Evolutionary conservation across 1,140 invertebrate species (phyloP).

Genomic region (Bombus waltoni): DNA sequence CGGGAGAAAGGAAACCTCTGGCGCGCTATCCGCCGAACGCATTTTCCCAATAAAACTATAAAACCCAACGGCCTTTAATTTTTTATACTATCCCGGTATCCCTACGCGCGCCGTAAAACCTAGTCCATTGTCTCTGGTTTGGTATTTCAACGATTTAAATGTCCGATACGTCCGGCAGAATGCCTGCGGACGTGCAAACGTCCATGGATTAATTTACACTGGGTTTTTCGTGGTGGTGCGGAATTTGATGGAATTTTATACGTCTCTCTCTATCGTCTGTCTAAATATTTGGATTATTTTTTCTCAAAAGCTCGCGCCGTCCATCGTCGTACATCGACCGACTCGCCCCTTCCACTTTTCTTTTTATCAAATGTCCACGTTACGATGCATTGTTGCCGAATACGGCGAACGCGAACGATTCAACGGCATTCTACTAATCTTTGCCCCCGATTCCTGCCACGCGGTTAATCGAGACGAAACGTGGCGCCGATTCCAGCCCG

Average conservation of each 20-base stretch:
- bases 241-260: conserved; percentile 72
- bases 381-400: not conserved
- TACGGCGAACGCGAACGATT: not conserved
- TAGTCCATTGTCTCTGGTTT: conserved; percentile 46
- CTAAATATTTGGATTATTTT: conserved; percentile 54
- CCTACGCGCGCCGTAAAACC: conserved; percentile 46
- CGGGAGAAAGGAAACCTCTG: not conserved
- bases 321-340: not conserved
- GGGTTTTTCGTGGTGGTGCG: conserved; percentile 53
- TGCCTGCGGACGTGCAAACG: conserved; percentile 34
- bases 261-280: not conserved
- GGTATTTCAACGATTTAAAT: conserved; percentile 59
- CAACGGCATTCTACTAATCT: no score
- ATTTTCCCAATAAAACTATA: conserved; percentile 27
- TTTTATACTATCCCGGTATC: conserved; percentile 21
- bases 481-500: no score
- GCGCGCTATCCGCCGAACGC: not conserved
- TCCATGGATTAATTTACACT: conserved; percentile 68
- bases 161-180: conserved; percentile 18
- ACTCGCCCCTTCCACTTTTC: not conserved
- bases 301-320: conserved; percentile 12
- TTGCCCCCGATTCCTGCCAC: no score
- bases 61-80: conserved; percentile 41
- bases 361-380: not conserved
- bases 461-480: no score